Evolutionary conservation across 2,888 invertebrate species (phyloP), one percentile per base, ranked within the genome.

Genomic region (Aphidius colemani): DNA sequence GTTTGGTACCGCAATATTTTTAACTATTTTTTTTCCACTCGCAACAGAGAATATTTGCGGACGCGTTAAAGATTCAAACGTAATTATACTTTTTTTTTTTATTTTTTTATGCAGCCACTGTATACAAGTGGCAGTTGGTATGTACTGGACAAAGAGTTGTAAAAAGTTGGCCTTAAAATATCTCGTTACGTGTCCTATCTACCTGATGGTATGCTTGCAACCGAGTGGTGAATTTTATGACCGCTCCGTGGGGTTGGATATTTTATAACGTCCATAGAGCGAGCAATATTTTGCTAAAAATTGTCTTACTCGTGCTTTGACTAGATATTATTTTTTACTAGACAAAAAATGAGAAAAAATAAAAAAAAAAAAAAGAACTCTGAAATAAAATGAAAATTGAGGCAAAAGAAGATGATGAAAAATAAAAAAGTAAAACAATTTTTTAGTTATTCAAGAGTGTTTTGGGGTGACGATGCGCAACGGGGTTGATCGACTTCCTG

Each of bases 381-480:
- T 30, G 30, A 30, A 30, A 30, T 30, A 30, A 30, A 30, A 30
- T 30, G 5, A 30, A 30, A 30, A 30, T 30, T 30, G 30, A 30
- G 30, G 30, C 30, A 30, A 30, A 30, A 30, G 5, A 30, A 30
- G 30, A 30, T 30, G 30, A 30, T 30, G 30, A 30, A 30, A 30
- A 30, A 30, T 30, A 30, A 30, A 30, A 30, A 30, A 30, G 30
- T 30, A 3, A 30, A 30, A 30, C 30, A 30, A 18, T 48, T 48
- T 58, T 49, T 18, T 9, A 49, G 41, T 40, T 43, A 45, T 40
- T 46, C 48, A 53, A 13, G 46, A 53, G 53, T 53, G 53, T 56
- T 51, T 44, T 59, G 30, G 56, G 57, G 68, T 56, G 67, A 68
- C 67, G 66, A 63, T 62, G 62, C 61, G 69, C 63, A 61, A 61